Conservation (phyloP, 2,113 vertebrate genomes). For the Microcebus murinus region DNA sequence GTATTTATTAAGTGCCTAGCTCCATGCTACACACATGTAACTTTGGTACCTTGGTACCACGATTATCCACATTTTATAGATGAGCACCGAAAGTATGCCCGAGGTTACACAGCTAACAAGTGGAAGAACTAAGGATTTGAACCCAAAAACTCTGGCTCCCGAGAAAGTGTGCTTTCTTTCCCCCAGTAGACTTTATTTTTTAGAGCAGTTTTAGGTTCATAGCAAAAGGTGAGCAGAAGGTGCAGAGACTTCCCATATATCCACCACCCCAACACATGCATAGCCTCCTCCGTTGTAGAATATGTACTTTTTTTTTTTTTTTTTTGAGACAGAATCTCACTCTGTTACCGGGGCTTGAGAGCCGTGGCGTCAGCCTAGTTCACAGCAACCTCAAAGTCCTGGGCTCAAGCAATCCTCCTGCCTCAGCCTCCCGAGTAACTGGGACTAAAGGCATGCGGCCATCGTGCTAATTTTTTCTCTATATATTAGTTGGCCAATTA, state of each 20-base stretch:
- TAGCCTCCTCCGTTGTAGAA: background rate
- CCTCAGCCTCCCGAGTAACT: no score
- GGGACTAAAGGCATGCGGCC: no score
- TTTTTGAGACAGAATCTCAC: no score
- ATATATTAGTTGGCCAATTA: no score
- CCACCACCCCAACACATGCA: background rate
- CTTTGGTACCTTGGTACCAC: background rate
- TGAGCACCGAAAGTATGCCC: background rate
- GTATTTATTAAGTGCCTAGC: background rate
- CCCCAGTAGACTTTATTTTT: background rate
- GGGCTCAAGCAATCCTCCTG: no score
- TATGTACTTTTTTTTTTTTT: background rate
- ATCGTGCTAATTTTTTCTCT: no score
- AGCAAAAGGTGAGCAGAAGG: background rate
- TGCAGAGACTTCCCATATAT: background rate
- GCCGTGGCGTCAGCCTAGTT: no score
- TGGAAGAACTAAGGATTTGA: background rate
- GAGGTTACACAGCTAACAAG: background rate
- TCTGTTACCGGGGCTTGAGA: no score
- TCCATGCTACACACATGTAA: background rate
- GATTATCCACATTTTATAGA: background rate
- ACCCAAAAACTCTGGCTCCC: background rate
- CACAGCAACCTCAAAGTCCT: no score
- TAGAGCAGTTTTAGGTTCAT: background rate
- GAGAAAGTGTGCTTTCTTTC: background rate